Evolutionary conservation across 1,140 invertebrate species (phyloP).

Genomic region (Hypsibius dujardini): DNA sequence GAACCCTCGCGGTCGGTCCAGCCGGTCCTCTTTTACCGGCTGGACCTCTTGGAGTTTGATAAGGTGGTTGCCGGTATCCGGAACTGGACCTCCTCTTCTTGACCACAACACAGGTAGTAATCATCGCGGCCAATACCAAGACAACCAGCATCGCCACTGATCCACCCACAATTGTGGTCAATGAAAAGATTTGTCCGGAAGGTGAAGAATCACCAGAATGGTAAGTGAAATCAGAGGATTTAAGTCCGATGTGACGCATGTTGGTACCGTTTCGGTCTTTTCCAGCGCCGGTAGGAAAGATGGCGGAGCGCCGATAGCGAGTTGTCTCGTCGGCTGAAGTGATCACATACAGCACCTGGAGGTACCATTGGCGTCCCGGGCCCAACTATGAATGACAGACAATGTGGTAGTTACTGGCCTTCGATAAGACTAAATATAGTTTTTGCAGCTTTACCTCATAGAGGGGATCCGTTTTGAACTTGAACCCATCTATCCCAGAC

Average conservation of each 20-base stretch:
- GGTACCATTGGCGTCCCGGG: constrained; percentile 13
- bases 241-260: constrained; percentile 13
- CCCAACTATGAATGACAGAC: neutral
- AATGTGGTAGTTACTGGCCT: no score
- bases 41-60: neutral
- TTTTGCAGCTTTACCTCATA: constrained; percentile 29
- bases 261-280: constrained; percentile 16
- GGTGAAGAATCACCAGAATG: neutral
- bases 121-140: neutral
- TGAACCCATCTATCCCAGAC: constrained; percentile 37
- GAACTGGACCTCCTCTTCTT: constrained; percentile 2
- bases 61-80: neutral
- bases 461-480: constrained; percentile 34
- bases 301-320: neutral
- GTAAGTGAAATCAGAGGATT: neutral
- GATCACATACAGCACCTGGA: constrained; percentile 12
- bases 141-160: neutral
- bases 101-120: constrained; percentile 13
- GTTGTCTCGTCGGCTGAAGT: constrained; percentile 2
- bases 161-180: neutral
- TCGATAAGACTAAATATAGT: no score
- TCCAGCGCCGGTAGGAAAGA: neutral
- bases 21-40: neutral
- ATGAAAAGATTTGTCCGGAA: constrained; percentile 2
- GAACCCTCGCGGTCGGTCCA: neutral